Evolutionary conservation across 2,888 invertebrate genomes (phyloP), one percentile per base, ranked within the genome.

Genomic region (Cynaeus angustus): DNA sequence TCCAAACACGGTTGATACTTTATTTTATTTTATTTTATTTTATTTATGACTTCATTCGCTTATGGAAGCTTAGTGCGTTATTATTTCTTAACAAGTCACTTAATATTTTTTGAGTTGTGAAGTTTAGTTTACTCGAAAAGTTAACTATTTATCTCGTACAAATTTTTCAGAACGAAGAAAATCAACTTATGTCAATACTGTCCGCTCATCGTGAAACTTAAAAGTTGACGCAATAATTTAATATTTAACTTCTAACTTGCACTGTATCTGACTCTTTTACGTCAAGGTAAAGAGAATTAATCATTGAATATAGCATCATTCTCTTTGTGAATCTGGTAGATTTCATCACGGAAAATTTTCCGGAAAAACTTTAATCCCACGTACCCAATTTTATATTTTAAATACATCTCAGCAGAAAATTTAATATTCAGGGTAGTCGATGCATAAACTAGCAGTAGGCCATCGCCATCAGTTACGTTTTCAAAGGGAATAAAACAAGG

Each of bases 401-500:
- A 53, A 45, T 55, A 55, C 16, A 43, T 64, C 21, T 16, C 28
- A 45, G 46, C 9, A 21, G 45, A 33, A 65, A 53, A 55, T 65
- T 65, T 65, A 65, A 65, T 65, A 64, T 65, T 65, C 53, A 16
- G 16, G 21, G 37, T 59, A 46, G 28, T 58, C 59, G 45, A 61
- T 65, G 65, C 65, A 53, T 65, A 65, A 53, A 53, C 53, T 65
- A 65, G 45, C 13, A 53, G 65, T 41, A 45, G 53, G 53, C 65
- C 53, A 65, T 53, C 64, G 53, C 65, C 53, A 65, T 53, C 64
- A 53, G 53, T 16, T 45, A 56, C 30, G 38, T 56, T 66, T 66
- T 56, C 56, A 66, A 66, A 66, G 66, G 56, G 66, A 56, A 56
- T 64, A 66, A 66, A 56, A 28, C 55, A 28, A 67, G 53, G 64